phyloP scores from a whole-genome alignment of 2,888 invertebrate species.

The Ganaspis brasiliensis region DNA sequence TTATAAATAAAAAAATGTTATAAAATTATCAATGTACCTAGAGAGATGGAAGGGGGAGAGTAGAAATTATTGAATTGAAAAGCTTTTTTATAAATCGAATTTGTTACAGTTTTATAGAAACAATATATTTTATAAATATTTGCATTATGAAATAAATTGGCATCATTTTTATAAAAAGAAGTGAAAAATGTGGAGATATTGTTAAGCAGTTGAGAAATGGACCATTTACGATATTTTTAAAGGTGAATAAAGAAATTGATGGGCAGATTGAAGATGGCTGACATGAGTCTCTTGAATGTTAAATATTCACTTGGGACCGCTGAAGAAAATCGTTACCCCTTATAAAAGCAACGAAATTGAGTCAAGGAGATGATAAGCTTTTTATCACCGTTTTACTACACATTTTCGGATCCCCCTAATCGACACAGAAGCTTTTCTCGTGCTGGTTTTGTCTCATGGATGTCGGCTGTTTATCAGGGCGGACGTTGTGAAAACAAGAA shows the following conservation, averaged over 20 bases:
- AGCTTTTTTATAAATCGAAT: no score
- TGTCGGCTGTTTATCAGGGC: background rate
- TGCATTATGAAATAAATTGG: background rate
- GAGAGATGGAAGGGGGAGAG: no score
- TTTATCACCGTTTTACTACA: slow-evolving; percentile 9
- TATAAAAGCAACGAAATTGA: slow-evolving; percentile 31
- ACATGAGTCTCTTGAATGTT: slow-evolving; percentile 2
- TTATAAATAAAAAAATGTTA: no score
- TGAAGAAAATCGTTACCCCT: slow-evolving; percentile 21
- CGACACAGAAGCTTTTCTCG: background rate
- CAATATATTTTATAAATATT: no score
- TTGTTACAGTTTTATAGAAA: no score
- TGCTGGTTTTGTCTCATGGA: background rate
- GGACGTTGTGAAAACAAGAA: background rate
- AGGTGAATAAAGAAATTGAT: background rate
- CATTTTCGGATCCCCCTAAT: slow-evolving; percentile 16
- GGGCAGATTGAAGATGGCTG: background rate
- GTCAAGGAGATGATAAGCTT: slow-evolving; percentile 28
- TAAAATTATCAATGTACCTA: no score
- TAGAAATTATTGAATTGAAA: no score
- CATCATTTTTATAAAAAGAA: background rate
- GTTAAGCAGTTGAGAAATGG: background rate
- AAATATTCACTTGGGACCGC: slow-evolving; percentile 16
- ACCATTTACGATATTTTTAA: background rate
- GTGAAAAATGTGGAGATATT: no score